Percentiles rank a stretch among this genome's conserved stretches.
Conservation (phyloP, 2,888 invertebrate genomes). For the Zaprionus lineosus region DNA sequence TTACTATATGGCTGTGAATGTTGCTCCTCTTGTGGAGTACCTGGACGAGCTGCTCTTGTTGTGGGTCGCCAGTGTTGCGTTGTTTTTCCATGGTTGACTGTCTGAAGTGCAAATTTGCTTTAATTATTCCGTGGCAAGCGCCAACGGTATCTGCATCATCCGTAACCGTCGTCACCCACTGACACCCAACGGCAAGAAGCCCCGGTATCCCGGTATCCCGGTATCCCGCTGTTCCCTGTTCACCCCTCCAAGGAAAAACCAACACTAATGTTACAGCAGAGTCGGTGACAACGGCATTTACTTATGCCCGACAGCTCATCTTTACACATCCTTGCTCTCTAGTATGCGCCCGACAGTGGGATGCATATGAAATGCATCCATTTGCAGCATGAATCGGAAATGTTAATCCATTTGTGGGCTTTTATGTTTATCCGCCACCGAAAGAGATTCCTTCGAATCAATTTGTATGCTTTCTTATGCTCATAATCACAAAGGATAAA, state of each 20-base stretch:
- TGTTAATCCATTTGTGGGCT: too few relatives aligned
- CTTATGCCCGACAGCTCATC: slow-evolving; percentile 50
- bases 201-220: background rate
- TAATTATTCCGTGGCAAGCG: slow-evolving; percentile 77
- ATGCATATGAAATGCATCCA: too few relatives aligned
- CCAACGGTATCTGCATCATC: slow-evolving; percentile 61
- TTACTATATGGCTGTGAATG: slow-evolving; percentile 21
- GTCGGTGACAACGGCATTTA: slow-evolving; percentile 62
- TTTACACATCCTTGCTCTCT: slow-evolving; percentile 23
- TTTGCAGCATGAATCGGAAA: slow-evolving; percentile 5
- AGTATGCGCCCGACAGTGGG: background rate
- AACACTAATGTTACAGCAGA: slow-evolving; percentile 22
- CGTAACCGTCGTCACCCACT: slow-evolving; percentile 15
- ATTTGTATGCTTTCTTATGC: too few relatives aligned
- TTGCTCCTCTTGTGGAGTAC: slow-evolving; percentile 40
- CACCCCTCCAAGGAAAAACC: too few relatives aligned
- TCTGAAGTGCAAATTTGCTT: slow-evolving; percentile 82
- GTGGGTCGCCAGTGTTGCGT: slow-evolving; percentile 64
- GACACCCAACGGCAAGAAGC: slow-evolving; percentile 22
- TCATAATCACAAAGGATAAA: too few relatives aligned
- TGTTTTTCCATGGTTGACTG: slow-evolving; percentile 68
- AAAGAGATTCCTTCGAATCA: too few relatives aligned
- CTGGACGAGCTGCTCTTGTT: slow-evolving; percentile 54
- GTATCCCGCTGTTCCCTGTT: slow-evolving; percentile 1
- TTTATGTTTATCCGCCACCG: too few relatives aligned